Base-by-base conservation (phyloP, 1,140 invertebrate genomes). In the Pectinophora gossypiella region DNA sequence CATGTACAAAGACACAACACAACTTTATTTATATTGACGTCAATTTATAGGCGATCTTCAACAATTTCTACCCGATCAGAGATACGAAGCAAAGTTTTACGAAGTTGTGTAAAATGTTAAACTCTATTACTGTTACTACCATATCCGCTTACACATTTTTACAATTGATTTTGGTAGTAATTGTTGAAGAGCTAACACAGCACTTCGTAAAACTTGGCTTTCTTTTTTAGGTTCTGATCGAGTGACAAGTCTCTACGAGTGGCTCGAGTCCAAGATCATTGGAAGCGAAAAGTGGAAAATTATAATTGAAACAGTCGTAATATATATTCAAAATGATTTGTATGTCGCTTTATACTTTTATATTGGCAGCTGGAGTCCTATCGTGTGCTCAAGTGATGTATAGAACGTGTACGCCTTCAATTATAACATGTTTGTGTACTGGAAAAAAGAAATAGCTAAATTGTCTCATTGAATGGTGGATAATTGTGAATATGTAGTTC, bases 51-150 rank as follows among this genome's bases (percentile, higher is more conserved):
- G 45, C 1, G 13, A 56, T 68, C 70, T 78, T 76, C 72, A 77
- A 76, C 70, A 78, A 78, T 78, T 73, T 54, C 72, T 73, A 71
- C 70, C 72, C 47, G 59, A 66, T 57, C 43, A 45, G 36, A 54
- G 27, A 32, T 35, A 36, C 50, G 57, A 65, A 54, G 48, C 48
- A 50, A 64, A 63, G 71, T 72, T 72, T 74, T 72, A 72, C 71
- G 71, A 72, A 72, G 68, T 61, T 49, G n/a, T 27, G 44, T 3
- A 20, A 7, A 42, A 20, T 36, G 35, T 20, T 45, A 6, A 10
- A 5, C 7, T 19, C 3, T 6, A 47, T 13, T 27, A 32, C 51
- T 50, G 38, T 61, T 64, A 61, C 56, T 65, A 58, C 58, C 54
- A 58, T 36, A 36, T 15, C 19, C n/a, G n/a, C n/a, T n/a, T n/a